These are phyloP conservation scores for Tenthredo notha DNA, from an alignment of 2,888 invertebrate species.

Conservation along the genomic window DNA sequence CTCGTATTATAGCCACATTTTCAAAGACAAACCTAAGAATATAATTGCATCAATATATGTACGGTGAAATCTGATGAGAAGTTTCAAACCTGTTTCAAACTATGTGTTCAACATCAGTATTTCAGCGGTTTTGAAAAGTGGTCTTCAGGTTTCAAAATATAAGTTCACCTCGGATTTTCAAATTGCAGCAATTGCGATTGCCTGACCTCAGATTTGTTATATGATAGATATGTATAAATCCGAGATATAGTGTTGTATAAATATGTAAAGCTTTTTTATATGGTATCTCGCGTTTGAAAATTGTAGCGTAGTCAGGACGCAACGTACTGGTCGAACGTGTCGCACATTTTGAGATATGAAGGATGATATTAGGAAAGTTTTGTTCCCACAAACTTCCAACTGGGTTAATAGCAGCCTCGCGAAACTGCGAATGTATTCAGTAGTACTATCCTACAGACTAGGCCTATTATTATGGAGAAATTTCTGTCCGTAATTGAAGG, in stretches of 20 bases:
- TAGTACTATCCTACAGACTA: slow-evolving; percentile 1
- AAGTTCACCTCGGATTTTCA: neutral
- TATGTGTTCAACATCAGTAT: neutral
- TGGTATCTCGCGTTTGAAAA: neutral
- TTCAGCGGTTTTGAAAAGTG: neutral
- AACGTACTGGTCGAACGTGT: slow-evolving; percentile 39
- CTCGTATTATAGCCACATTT: neutral
- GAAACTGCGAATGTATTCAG: slow-evolving; percentile 49
- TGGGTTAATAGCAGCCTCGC: slow-evolving; percentile 46
- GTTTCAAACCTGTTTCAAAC: no score
- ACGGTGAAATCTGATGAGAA: neutral
- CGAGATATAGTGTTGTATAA: neutral
- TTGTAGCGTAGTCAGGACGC: neutral
- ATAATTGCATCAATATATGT: neutral
- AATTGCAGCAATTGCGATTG: no score
- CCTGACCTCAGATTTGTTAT: no score
- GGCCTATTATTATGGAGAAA: slow-evolving; percentile 44
- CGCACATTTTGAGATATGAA: slow-evolving; percentile 51
- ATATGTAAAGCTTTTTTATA: neutral
- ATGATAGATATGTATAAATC: no score
- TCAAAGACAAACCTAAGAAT: neutral
- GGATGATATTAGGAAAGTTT: slow-evolving; percentile 52
- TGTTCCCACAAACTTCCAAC: slow-evolving; percentile 45
- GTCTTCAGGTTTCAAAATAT: neutral
- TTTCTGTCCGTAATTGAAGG: slow-evolving; percentile 19